Conservation (phyloP, 2,797 vertebrate species). For the Florisuga fusca region DNA sequence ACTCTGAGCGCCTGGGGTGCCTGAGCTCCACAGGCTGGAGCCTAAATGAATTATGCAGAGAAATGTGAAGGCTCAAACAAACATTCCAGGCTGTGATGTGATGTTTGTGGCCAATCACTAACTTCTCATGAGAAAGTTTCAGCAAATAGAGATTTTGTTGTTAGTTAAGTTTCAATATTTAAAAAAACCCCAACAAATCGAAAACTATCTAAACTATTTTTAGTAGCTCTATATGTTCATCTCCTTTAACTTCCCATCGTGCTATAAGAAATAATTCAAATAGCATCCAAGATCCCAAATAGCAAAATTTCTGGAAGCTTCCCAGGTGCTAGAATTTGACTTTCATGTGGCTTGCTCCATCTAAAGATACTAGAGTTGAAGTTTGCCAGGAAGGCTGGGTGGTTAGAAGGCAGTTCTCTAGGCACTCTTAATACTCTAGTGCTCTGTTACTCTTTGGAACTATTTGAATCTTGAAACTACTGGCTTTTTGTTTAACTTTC, state of each 20-base stretch:
- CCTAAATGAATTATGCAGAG: neutral
- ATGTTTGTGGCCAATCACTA: accelerated
- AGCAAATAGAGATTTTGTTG: neutral
- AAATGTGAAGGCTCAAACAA: neutral
- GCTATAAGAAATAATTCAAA: neutral
- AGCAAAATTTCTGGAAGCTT: neutral
- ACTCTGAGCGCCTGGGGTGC: neutral
- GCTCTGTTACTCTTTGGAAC: neutral
- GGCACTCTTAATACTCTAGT: too few species aligned
- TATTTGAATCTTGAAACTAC: neutral
- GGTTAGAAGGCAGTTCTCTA: neutral
- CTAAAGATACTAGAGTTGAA: neutral
- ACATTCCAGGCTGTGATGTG: neutral
- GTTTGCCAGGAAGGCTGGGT: accelerated
- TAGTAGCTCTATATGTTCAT: neutral
- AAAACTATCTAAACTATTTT: neutral
- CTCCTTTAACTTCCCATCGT: neutral
- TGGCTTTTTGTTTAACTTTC: slow-evolving; percentile 16
- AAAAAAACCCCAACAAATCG: too few species aligned
- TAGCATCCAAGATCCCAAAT: neutral
- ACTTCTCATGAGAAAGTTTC: neutral
- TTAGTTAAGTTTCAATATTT: neutral
- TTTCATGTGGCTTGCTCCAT: neutral
- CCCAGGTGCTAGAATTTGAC: neutral
- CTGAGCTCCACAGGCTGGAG: neutral